Base-by-base conservation (phyloP, 2,888 invertebrate species). In the Thereva nobilitata region DNA sequence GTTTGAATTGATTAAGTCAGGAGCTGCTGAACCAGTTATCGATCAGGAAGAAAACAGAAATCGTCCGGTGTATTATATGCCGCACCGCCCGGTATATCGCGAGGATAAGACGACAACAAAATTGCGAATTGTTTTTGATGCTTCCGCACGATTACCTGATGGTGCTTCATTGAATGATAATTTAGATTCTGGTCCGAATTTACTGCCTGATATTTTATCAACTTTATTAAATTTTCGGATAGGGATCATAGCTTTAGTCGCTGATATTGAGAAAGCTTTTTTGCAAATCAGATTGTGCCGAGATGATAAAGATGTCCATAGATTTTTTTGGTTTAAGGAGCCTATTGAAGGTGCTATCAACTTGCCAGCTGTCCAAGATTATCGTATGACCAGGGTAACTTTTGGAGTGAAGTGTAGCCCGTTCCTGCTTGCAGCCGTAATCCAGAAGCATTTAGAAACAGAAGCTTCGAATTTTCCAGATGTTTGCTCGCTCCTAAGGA, bases 81-180 rank as follows among this genome's bases (percentile, higher is more conserved):
- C 57, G 8, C 66, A 66, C 53, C 66, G 66, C 23, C 57, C 61
- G 8, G 67, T 68, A 12, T 57, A 56, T 37, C 10, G 54, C 12
- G 63, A 67, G 41, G 64, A 67, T 45, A 69, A 64, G 8, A 59
- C 54, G 41, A 66, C 67, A 10, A 56, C 67, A 41, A 68, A 68
- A 23, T 42, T 67, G 8, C 54, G 68, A n/a, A 68, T 70, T 49
- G 68, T 70, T 40, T 70, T 68, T 10, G 66, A 70, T 42, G 57
- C 63, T 7, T 68, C 66, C 12, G 57, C 66, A 5, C 52, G 67
- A 45, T 63, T 67, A 34, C 4, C 64, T 9, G 57, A 65, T n/a
- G 68, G 71, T 9, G 38, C 67, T 5, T 71, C 71, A n/a, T 52
- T 74, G 2, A 76, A 74, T 55, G 71, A 72, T 10, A 23, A 49